phyloP scores from a whole-genome alignment of 2,888 invertebrate genomes.

The Spodoptera picta region DNA sequence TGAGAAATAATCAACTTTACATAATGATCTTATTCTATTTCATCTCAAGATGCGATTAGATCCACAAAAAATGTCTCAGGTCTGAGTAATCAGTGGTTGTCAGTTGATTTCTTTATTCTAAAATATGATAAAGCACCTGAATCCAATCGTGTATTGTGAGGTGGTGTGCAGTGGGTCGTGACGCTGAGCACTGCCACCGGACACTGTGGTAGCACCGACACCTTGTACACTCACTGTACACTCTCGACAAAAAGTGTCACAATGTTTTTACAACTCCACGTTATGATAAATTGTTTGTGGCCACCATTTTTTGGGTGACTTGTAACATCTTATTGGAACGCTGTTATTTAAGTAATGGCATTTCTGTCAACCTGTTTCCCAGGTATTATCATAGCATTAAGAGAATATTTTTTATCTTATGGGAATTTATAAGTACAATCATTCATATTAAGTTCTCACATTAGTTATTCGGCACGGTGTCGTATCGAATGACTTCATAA shows the following conservation, averaged over 20 bases:
- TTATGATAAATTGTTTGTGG: slow-evolving; percentile 50
- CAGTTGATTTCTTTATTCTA: slow-evolving; percentile 52
- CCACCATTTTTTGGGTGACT: slow-evolving; percentile 54
- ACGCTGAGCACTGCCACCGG: slow-evolving; percentile 70
- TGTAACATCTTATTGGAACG: slow-evolving; percentile 53
- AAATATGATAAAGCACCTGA: slow-evolving; percentile 61
- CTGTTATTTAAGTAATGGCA: slow-evolving; percentile 33
- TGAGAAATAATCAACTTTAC: too few species aligned
- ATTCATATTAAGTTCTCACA: slow-evolving; percentile 43
- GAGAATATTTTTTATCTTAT: slow-evolving; percentile 32
- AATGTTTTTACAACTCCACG: slow-evolving; percentile 55
- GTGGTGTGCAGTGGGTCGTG: slow-evolving; percentile 72
- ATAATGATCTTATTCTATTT: slow-evolving; percentile 36
- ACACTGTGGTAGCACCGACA: slow-evolving; percentile 74
- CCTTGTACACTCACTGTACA: slow-evolving; percentile 65
- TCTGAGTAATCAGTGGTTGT: slow-evolving; percentile 48
- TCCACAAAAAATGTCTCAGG: slow-evolving; percentile 21
- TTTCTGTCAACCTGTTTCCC: slow-evolving; percentile 45
- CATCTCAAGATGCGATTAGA: slow-evolving; percentile 22
- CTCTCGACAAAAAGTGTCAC: slow-evolving; percentile 56
- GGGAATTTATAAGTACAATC: slow-evolving; percentile 41
- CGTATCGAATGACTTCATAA: slow-evolving; percentile 48
- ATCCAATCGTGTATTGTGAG: slow-evolving; percentile 67
- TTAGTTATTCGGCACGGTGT: slow-evolving; percentile 35
- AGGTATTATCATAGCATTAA: slow-evolving; percentile 34